phyloP scores from a whole-genome alignment of 2,888 invertebrate genomes.

The Brachycybe producta region DNA sequence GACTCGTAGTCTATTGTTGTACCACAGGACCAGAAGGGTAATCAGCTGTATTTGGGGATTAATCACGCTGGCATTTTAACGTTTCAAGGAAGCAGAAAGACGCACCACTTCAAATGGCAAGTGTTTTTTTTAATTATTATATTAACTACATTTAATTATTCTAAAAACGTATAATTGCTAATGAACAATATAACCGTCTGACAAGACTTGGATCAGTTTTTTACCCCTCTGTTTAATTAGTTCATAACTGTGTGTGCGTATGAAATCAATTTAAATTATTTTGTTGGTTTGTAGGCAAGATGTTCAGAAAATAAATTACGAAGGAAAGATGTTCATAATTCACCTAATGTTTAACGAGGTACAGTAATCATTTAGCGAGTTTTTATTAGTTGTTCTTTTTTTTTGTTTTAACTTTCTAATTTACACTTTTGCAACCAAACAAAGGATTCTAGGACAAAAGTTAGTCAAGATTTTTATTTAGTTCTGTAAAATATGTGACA shows the following conservation, averaged over 20 bases:
- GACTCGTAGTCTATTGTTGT: constrained; percentile 4
- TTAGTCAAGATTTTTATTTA: constrained; percentile 26
- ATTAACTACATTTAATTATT: background rate
- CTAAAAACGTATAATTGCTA: no score
- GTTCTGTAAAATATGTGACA: background rate
- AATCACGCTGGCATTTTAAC: constrained; percentile 91
- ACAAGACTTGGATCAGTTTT: background rate
- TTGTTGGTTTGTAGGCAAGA: constrained; percentile 43
- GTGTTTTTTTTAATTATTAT: constrained; percentile 7
- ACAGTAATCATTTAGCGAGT: background rate
- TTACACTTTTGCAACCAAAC: background rate
- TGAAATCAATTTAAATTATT: constrained; percentile 1
- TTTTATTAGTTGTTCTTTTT: constrained; percentile 3
- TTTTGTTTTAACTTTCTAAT: constrained; percentile 6
- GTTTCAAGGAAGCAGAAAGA: constrained; percentile 82
- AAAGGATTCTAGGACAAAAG: constrained; percentile 42
- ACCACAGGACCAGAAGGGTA: constrained; percentile 75
- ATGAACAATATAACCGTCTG: no score
- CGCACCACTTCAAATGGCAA: constrained; percentile 88
- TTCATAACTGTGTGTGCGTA: no score
- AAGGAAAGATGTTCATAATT: constrained; percentile 94
- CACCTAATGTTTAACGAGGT: constrained; percentile 87
- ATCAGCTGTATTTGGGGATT: constrained; percentile 83
- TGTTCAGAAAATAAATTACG: constrained; percentile 90
- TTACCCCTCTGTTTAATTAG: no score